Percentiles rank a stretch among this genome's conserved stretches.
Evolutionary conservation across 2,797 vertebrate genomes (phyloP).

Genomic region (Psittacula echo): DNA sequence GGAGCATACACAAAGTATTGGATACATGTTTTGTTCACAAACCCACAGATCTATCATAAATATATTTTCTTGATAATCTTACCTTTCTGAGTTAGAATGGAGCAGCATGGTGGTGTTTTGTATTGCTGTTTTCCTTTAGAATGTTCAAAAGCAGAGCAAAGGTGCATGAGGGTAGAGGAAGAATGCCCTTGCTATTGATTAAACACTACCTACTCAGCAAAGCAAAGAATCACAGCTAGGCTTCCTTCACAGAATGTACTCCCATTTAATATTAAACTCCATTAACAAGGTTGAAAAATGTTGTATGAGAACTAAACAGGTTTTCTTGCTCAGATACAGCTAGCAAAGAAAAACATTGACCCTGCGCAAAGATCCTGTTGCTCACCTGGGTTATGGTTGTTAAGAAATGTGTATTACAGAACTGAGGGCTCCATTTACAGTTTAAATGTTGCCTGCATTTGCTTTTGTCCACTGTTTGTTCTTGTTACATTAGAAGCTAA

Average conservation of each 20-base stretch:
- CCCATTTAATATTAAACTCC: neutral
- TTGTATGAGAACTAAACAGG: neutral
- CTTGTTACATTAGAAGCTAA: neutral
- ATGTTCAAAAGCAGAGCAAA: neutral
- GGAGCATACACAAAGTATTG: neutral
- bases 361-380: neutral
- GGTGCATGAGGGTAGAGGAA: neutral
- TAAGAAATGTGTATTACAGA: neutral
- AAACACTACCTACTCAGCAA: neutral
- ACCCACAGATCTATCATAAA: neutral
- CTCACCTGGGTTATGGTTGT: fast-evolving
- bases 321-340: neutral
- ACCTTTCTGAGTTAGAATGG: neutral
- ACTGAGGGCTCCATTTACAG: neutral
- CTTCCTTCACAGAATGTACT: neutral
- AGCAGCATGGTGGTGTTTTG: neutral
- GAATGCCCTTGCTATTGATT: neutral
- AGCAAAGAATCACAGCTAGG: neutral
- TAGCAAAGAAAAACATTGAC: neutral
- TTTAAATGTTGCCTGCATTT: neutral
- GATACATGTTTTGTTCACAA: neutral
- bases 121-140: neutral
- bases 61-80: neutral
- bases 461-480: neutral
- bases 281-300: neutral